Evolutionary conservation across 2,113 vertebrate genomes (phyloP), one percentile per base, ranked within the genome.

Genomic region (Passerina amoena): DNA sequence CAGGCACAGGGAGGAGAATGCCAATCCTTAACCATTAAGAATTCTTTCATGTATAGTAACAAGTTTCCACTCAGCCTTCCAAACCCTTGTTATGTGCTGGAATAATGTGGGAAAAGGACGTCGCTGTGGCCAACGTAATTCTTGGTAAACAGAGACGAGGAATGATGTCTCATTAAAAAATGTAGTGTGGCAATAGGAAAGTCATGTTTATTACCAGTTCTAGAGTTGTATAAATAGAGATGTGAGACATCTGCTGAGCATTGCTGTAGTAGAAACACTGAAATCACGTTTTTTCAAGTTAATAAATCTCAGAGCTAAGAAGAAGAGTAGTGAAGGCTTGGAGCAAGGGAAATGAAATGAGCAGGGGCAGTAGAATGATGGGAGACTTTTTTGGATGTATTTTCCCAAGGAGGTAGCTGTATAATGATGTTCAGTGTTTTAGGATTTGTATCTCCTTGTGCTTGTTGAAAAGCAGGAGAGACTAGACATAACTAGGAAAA

Each of bases 201-300:
- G 87, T 91, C 21, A 16, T 94, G 84, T 88, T 97, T 95, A 93
- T 96, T 91, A 73, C 84, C 66, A 88, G 70, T 76, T 87, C 84
- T 91, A 17, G 90, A 92, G 87, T 94, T 93, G 87, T 91, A 77
- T 91, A 95, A 95, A 96, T 94, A 92, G 47, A 95, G 78, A 95
- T 80, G 76, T 77, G 70, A 92, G 94, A 90, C 89, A 91, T 95
- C 83, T 92, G 91, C 84, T 89, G 91, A 89, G 73, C 57, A 22
- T 38, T 95, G 70, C 84, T 82, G 50, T 73, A 80, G 70, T 59
- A 82, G 84, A 72, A 94, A 90, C 57, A 86, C 61, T 78, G 61
- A 84, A 89, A 70, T 85, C 31, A 6, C 24, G 20, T 73, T 80
- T 82, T 56, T 70, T 85, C 18, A 7, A 79, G 77, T 92, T 85